These are phyloP conservation scores for Rhamnusium bicolor DNA, from an alignment of 2,888 invertebrate species.

Conservation along the genomic window DNA sequence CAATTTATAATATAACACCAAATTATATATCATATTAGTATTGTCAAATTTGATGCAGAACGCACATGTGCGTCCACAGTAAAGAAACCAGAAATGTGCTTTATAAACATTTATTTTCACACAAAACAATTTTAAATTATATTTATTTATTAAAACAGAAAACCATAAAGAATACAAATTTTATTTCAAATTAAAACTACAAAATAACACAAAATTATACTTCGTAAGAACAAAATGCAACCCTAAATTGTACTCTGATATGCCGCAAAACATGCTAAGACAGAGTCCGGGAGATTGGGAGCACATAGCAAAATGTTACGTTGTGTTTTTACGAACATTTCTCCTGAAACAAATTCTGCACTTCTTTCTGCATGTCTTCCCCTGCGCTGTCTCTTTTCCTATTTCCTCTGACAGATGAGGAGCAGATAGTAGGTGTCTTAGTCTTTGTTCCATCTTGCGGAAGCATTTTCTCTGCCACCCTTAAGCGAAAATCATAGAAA, in stretches of 20 bases:
- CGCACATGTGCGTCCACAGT: too few relatives aligned
- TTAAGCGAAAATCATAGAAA: not conserved
- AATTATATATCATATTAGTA: too few relatives aligned
- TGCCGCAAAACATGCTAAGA: not conserved
- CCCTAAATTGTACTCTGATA: not conserved
- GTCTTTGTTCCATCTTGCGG: not conserved
- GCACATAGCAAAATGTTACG: not conserved
- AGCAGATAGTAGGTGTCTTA: not conserved
- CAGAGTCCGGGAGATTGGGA: not conserved
- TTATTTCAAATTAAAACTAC: not conserved
- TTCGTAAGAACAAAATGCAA: not conserved
- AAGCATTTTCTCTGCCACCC: not conserved
- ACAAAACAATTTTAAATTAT: too few relatives aligned
- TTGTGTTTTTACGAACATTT: not conserved
- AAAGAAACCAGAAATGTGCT: not conserved
- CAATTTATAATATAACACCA: too few relatives aligned
- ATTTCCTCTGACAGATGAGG: not conserved
- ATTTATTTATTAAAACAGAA: not conserved
- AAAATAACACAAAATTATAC: not conserved
- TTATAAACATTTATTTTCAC: not conserved
- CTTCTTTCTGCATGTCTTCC: not conserved
- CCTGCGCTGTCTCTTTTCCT: not conserved
- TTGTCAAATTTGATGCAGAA: too few relatives aligned
- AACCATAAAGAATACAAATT: not conserved
- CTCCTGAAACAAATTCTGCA: not conserved